These are phyloP conservation scores for Polydrusus tereticollis DNA, from an alignment of 2,888 invertebrate species.

Conservation along the genomic window DNA sequence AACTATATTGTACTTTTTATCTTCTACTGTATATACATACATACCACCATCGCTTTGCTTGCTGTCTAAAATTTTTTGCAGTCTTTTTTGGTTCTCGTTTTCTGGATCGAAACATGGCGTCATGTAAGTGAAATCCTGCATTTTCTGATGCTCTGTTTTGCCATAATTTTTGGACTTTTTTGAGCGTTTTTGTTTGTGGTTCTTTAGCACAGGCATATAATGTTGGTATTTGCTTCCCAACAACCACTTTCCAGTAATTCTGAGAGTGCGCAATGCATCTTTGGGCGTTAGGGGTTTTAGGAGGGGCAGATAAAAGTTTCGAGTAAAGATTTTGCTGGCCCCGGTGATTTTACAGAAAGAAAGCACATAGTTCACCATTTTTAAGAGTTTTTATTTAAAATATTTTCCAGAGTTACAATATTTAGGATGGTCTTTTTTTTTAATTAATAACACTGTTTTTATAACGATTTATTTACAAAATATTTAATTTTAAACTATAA, in stretches of 20 bases:
- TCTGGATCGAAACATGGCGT: constrained; percentile 80
- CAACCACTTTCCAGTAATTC: constrained; percentile 82
- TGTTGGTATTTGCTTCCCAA: constrained; percentile 83
- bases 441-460: constrained; percentile 4
- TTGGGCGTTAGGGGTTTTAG: constrained; percentile 86
- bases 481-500: constrained; percentile 21
- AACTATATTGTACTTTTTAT: constrained; percentile 80
- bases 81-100: constrained; percentile 74
- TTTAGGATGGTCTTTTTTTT: too few relatives aligned
- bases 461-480: constrained; percentile 26
- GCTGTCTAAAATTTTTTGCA: constrained; percentile 74
- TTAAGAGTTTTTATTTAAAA: constrained; percentile 37
- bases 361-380: constrained; percentile 66
- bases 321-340: constrained; percentile 82
- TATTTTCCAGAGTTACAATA: constrained; percentile 1
- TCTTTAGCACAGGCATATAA: constrained; percentile 82
- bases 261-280: constrained; percentile 84
- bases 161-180: constrained; percentile 70
- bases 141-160: constrained; percentile 75
- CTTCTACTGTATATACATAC: constrained; percentile 83
- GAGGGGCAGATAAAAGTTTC: constrained; percentile 86
- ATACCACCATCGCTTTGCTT: constrained; percentile 71
- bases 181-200: constrained; percentile 64
- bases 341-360: constrained; percentile 86
- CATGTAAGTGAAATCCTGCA: constrained; percentile 81